Base-by-base conservation (phyloP, 2,888 invertebrate genomes). In the Tiliacea aurago region DNA sequence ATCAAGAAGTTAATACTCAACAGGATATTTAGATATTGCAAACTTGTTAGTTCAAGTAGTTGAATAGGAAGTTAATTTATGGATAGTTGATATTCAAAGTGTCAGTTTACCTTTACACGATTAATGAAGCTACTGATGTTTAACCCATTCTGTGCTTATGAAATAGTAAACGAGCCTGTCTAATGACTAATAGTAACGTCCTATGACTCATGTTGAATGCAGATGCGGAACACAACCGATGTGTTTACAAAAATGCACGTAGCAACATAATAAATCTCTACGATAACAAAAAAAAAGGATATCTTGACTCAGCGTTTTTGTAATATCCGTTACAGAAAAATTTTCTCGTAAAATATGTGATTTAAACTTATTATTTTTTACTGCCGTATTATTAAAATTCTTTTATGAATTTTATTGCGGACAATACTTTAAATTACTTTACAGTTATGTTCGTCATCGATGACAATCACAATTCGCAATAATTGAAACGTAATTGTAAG, bases 91-190 rank as follows among this genome's bases (percentile, higher is more conserved):
- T 53, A 20, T 56, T 73, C 47, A 63, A 55, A 79, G 74, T 74
- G 72, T 68, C 65, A 70, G 75, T 68, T 72, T 77, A 78, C 79
- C 73, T 68, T 72, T 77, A 78, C 79, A 82, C 64, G 76, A 84
- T 84, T 81, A 71, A 77, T 73, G 67, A 66, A 66, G 81, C 78
- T 81, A 80, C 78, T 85, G 80, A 81, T 91, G 89, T 90, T 90
- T 89, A 90, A 89, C 86, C 86, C 80, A 86, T 90, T 89, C 88
- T 89, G 90, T 91, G 90, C 86, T 89, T 90, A 88, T 91, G 90
- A 92, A 90, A 88, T 91, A 85, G 91, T 92, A 92, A 93, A 92
- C 92, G 91, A 88, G 90, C 89, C 81, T 89, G 84, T 88, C 84
- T 91, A 90, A 92, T 89, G 84, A 86, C 84, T 87, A 86, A 89